These are phyloP conservation scores for Erebia aethiops DNA, from an alignment of 2,888 invertebrate genomes.

Conservation along the genomic window DNA sequence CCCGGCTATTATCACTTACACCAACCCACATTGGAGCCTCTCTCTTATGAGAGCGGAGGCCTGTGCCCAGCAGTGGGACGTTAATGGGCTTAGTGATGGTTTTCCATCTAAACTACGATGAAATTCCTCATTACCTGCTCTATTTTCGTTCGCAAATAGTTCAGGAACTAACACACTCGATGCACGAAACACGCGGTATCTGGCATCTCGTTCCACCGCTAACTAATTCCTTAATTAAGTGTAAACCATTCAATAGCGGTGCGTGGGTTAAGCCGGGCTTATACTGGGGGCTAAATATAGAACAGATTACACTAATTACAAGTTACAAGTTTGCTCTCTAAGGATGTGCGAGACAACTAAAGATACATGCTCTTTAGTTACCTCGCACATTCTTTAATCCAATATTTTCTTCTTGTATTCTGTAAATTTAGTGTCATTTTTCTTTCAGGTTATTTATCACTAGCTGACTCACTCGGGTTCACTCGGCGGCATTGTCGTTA, in stretches of 20 bases:
- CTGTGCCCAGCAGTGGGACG: neutral
- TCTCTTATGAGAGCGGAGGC: no score
- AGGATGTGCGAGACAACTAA: neutral
- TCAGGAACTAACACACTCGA: slow-evolving; percentile 53
- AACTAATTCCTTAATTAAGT: slow-evolving; percentile 69
- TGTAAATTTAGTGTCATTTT: no score
- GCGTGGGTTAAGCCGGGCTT: slow-evolving; percentile 43
- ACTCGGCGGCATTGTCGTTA: no score
- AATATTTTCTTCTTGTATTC: no score
- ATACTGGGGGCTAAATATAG: slow-evolving; percentile 38
- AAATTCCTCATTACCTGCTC: slow-evolving; percentile 4
- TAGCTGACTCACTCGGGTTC: no score
- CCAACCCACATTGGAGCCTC: no score
- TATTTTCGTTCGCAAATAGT: slow-evolving; percentile 39
- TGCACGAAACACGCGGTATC: slow-evolving; percentile 50
- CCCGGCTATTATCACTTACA: no score
- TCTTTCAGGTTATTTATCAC: no score
- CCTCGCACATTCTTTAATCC: no score
- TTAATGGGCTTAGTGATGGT: no score
- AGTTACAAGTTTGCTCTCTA: neutral
- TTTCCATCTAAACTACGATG: neutral
- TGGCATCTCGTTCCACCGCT: slow-evolving; percentile 51
- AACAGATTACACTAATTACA: neutral
- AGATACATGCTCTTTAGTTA: no score
- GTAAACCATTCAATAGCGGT: slow-evolving; percentile 55